phyloP scores from a whole-genome alignment of 2,888 invertebrate species.

The Nycteola revayana region DNA sequence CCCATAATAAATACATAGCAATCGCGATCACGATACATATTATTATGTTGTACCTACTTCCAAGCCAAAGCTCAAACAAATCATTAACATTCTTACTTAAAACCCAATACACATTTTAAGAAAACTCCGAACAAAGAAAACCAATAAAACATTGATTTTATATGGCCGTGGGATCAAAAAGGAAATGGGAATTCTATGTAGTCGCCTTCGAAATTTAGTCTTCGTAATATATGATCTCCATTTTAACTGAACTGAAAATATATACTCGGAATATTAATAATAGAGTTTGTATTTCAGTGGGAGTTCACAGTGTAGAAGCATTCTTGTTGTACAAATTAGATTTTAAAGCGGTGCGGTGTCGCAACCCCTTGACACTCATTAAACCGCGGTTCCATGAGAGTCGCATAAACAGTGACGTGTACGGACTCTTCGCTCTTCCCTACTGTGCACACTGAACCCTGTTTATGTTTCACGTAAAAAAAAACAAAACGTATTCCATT shows the following conservation, averaged over 20 bases:
- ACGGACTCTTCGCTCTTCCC: slow-evolving; percentile 8
- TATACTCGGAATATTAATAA: not conserved
- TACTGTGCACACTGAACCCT: slow-evolving; percentile 15
- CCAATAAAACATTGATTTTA: slow-evolving; percentile 27
- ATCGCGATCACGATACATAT: no score
- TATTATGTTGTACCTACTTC: no score
- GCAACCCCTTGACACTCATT: slow-evolving; percentile 42
- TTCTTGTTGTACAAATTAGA: slow-evolving; percentile 37
- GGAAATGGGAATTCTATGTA: slow-evolving; percentile 29
- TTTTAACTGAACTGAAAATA: slow-evolving; percentile 1
- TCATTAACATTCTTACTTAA: not conserved
- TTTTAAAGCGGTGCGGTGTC: slow-evolving; percentile 36
- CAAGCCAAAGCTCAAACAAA: no score
- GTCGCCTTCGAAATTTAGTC: slow-evolving; percentile 12
- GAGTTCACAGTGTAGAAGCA: slow-evolving; percentile 34
- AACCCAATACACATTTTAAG: not conserved
- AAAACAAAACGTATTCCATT: slow-evolving; percentile 22
- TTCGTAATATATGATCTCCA: slow-evolving; percentile 18
- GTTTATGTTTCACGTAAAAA: slow-evolving; percentile 17
- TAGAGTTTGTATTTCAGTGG: slow-evolving; percentile 6
- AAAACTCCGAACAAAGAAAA: slow-evolving; percentile 7
- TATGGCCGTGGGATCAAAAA: slow-evolving; percentile 19
- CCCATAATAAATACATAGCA: no score
- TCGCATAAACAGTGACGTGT: slow-evolving; percentile 32
- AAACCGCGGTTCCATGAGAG: slow-evolving; percentile 31